Percentiles rank a stretch among this genome's conserved stretches.
Evolutionary conservation across 2,113 vertebrate species (phyloP).

Genomic region (Otolemur garnettii): DNA sequence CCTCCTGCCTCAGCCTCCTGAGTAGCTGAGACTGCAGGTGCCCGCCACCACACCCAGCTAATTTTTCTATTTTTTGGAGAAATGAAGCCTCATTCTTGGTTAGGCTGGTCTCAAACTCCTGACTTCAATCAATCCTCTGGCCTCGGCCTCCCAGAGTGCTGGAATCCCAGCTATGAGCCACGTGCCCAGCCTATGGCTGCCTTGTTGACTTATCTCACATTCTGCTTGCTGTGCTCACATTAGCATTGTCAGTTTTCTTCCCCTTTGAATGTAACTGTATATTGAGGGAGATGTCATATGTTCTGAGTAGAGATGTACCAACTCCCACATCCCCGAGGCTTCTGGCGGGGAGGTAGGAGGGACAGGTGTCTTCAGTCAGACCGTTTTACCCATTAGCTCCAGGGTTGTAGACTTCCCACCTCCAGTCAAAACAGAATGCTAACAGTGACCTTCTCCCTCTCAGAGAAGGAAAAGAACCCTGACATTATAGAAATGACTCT

Average conservation of each 20-base stretch:
- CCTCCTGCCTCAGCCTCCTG: too few species aligned
- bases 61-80: too few species aligned
- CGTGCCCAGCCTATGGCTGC: too few species aligned
- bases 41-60: too few species aligned
- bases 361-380: not conserved
- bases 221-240: not conserved
- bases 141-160: too few species aligned
- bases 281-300: not conserved
- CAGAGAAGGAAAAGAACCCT: not conserved
- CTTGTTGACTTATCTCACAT: not conserved
- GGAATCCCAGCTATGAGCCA: too few species aligned
- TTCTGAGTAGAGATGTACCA: not conserved
- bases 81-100: too few species aligned
- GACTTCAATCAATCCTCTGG: too few species aligned
- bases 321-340: not conserved
- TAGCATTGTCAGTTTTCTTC: not conserved
- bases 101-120: too few species aligned
- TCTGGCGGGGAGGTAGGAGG: not conserved
- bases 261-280: not conserved
- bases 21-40: too few species aligned
- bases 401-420: not conserved
- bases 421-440: not conserved
- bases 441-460: not conserved
- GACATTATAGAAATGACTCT: not conserved
- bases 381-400: too few species aligned